Evolutionary conservation across 2,797 vertebrate species (phyloP).

Genomic region (Phalloptychus januarius): DNA sequence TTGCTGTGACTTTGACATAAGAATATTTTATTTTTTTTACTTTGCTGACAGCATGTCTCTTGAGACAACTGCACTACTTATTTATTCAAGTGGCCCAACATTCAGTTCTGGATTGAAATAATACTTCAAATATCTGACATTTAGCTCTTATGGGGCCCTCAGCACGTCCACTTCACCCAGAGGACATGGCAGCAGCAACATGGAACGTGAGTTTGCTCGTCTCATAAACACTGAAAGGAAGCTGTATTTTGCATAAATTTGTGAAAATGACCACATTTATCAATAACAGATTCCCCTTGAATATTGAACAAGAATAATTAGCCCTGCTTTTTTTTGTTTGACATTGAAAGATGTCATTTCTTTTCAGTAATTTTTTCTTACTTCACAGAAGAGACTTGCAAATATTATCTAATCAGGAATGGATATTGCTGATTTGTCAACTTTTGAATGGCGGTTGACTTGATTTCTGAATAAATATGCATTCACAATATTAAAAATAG

Average conservation of each 20-base stretch:
- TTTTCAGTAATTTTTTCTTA: neutral
- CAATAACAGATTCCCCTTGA: neutral
- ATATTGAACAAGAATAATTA: neutral
- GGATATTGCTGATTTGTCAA: neutral
- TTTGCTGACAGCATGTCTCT: neutral
- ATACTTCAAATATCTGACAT: neutral
- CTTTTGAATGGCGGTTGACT: neutral
- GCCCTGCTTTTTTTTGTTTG: neutral
- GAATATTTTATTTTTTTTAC: neutral
- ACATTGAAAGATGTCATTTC: neutral
- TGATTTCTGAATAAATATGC: neutral
- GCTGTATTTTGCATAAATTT: neutral
- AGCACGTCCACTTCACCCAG: neutral
- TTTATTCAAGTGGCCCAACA: neutral
- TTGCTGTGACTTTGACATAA: neutral
- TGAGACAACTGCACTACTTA: neutral
- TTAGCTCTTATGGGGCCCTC: neutral
- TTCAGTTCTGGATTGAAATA: conserved; percentile 1
- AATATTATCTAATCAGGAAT: neutral
- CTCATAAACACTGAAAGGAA: neutral
- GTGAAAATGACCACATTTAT: neutral
- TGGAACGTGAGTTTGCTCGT: neutral
- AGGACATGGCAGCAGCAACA: neutral
- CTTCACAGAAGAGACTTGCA: neutral
- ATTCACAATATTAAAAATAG: neutral